Base-by-base conservation (phyloP, 2,888 invertebrate genomes). In the Pardosa pseudoannulata region DNA sequence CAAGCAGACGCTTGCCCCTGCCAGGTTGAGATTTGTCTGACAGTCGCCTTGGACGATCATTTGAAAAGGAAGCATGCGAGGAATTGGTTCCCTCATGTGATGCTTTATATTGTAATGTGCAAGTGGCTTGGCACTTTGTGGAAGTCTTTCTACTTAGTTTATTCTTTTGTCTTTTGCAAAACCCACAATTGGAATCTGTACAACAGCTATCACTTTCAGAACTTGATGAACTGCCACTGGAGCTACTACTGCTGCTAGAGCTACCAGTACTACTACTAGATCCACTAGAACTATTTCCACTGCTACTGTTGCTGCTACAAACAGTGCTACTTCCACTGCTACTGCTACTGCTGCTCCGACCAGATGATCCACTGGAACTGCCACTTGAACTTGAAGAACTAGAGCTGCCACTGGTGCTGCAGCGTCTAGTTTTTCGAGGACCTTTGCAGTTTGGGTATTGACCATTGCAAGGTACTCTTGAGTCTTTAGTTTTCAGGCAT, bases 161-260 rank as follows among this genome's bases (percentile, higher is more conserved):
- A 23, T 32, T 74, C 32, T 73, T 70, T n/a, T 72, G 50, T 28
- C 79, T 46, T 5, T 70, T 56, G 3, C 81, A 79, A 7, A 39
- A 19, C 9, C 71, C 32, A 71, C 74, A 82, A n/a, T 88, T 82
- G 9, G 81, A 71, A 39, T 39, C 68, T 46, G 76, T 81, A 64
- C 88, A 82, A 13, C 88, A 88, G 27, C 79, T 88, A 11, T 82
- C 82, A 32, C 82, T 88, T 28, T 88, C 81, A 3, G 88, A 88
- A 46, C 64, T 68, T 23, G 82, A 46, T 6, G 75, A 71, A 41
- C 74, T 75, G 19, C 79, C 72, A 41, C 79, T 79, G 19, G 79
- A 79, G 39, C 56, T 67, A 36, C 80, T 76, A 32, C 88, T 80
- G 29, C 85, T 85, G 36, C 65, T 65, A 1, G 75, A 75, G 36